Base-by-base conservation (phyloP, 2,888 invertebrate genomes). In the Xestia ashworthii region DNA sequence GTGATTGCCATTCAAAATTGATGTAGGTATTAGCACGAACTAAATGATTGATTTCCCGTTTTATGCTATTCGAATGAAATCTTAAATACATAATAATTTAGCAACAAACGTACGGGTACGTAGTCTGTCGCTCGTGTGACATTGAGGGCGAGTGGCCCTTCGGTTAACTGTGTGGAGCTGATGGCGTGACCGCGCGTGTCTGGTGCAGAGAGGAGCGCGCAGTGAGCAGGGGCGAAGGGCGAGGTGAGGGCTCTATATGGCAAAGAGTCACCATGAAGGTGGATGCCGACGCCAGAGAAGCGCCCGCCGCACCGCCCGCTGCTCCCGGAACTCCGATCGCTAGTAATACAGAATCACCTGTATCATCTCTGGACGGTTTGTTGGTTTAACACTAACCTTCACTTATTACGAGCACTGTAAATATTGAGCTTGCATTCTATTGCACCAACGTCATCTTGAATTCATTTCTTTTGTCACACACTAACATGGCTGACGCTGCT, bases 341-440 rank as follows among this genome's bases (percentile, higher is more conserved):
- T 95, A 95, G 94, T 96, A 95, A 94, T 93, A 95, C 95, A 87
- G 95, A 95, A 87, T 95, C 96, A 88, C 95, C 96, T 90, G 94
- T 95, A 83, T 95, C 95, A 91, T 96, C 95, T 89, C 89, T 95
- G 89, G 95, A 95, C 93, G 96, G 96, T 96, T 96, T 95, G 96
- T 96, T 94, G 92, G 92, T 90, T 91, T 90, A 91, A 91, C 89
- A 93, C 90, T 89, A 90, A 91, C 89, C 90, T 88, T 90, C 90
- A 91, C 90, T 83, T 32, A 32, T 32, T 2, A 72, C 84, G 80
- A 78, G 90, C 92, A 90, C 90, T 92, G 90, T 92, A 90, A 87
- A 92, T 91, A 90, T 73, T 74, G 66, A 84, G 88, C 91, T 90
- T 90, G 87, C 90, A 90, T 90, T 81, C 75, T 88, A 82, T 87